phyloP scores from a whole-genome alignment of 2,888 invertebrate genomes.

The Pegoplata infirma region DNA sequence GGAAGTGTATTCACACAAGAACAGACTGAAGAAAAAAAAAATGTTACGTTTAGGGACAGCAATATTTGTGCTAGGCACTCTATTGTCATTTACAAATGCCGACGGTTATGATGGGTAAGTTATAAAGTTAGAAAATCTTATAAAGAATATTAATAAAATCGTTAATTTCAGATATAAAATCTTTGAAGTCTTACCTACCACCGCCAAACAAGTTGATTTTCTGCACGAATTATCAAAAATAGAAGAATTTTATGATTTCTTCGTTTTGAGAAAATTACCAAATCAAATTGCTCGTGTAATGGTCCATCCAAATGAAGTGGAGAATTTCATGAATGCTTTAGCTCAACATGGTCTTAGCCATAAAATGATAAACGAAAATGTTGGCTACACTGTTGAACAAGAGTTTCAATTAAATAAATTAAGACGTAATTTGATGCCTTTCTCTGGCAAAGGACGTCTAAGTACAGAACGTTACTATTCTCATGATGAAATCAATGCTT shows the following conservation, averaged over 20 bases:
- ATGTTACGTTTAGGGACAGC: constrained; percentile 64
- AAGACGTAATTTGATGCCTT: constrained; percentile 62
- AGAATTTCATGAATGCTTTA: constrained; percentile 65
- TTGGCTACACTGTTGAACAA: constrained; percentile 67
- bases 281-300: constrained; percentile 68
- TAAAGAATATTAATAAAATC: background rate
- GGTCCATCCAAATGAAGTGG: constrained; percentile 67
- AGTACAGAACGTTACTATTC: constrained; percentile 71
- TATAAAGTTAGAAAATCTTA: background rate
- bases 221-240: constrained; percentile 64
- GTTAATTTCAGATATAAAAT: constrained; percentile 69
- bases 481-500: constrained; percentile 78
- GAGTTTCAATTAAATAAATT: constrained; percentile 66
- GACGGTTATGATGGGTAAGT: constrained; percentile 65
- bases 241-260: constrained; percentile 70
- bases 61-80: constrained; percentile 62
- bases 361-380: constrained; percentile 67
- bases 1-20: background rate
- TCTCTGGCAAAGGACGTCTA: constrained; percentile 68
- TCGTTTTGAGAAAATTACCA: constrained; percentile 63
- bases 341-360: constrained; percentile 50
- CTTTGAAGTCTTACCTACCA: constrained; percentile 67
- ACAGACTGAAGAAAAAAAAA: too few species aligned
- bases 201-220: constrained; percentile 63
- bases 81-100: constrained; percentile 36